These are phyloP conservation scores for Bursaphelenchus okinawaensis DNA, from an alignment of 2,888 invertebrate species.

Conservation along the genomic window DNA sequence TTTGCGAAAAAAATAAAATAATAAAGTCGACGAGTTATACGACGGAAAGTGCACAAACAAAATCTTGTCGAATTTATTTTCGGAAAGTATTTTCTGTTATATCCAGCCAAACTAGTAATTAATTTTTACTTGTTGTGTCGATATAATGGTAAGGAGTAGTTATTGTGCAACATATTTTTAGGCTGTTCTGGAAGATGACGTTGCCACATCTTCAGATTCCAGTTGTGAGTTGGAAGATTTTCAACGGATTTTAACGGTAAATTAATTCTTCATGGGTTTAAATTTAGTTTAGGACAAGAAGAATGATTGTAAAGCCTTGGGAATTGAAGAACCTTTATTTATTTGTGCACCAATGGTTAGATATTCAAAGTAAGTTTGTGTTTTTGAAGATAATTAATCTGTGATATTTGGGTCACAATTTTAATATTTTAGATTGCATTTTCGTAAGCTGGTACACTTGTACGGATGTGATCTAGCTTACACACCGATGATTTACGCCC, in stretches of 20 bases:
- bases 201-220: not conserved
- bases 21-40: not conserved
- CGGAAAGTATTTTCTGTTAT: not conserved
- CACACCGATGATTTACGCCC: slow-evolving; percentile 93
- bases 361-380: slow-evolving; percentile 71
- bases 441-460: slow-evolving; percentile 70
- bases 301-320: slow-evolving; percentile 17
- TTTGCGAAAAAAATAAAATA: not conserved
- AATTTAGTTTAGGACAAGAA: slow-evolving; percentile 20
- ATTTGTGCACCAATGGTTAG: slow-evolving; percentile 83
- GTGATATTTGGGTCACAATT: slow-evolving; percentile 2
- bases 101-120: too few species aligned
- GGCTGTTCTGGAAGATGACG: not conserved
- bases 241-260: slow-evolving; percentile 3
- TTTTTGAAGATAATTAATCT: too few species aligned
- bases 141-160: not conserved
- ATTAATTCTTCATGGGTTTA: slow-evolving; percentile 1
- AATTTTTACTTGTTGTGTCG: not conserved
- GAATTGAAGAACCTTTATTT: slow-evolving; percentile 34
- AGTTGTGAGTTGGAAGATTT: not conserved
- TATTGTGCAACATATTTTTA: not conserved
- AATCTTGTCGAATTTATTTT: not conserved
- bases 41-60: not conserved
- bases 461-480: slow-evolving; percentile 83
- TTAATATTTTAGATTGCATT: slow-evolving; percentile 66